Base-by-base conservation (phyloP, 2,797 vertebrate species). In the Dryobates pubescens region DNA sequence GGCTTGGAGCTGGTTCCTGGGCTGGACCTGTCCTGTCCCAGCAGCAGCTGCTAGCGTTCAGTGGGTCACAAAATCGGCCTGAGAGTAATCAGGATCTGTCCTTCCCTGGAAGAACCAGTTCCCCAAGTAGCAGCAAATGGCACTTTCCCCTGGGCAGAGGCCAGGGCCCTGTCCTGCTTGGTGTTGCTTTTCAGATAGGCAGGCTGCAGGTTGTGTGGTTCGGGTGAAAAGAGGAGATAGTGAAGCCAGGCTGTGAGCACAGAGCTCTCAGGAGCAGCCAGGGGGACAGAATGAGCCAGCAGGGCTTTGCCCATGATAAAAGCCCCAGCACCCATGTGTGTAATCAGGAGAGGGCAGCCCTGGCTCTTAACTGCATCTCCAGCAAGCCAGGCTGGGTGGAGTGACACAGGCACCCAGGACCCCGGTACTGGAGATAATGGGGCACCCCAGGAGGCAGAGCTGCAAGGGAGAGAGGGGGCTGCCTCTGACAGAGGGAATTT, bases 321-420 rank as follows among this genome's bases (percentile, higher is more conserved):
- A 73, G 54, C 90, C 72, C 34, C 74, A 47, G 81, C 64, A 67
- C 18, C 58, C 43, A 4, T 9, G 26, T 18, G 69, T 78, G 89
- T 96, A 97, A 97, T 97, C 96, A 96, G 93, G 32, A 70, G 19
- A 80, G 75, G 77, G 68, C 96, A 97, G 96, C 74, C 79, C n/a
- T 1, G 0, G 71, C 54, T 63, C 74, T 84, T 63, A 80, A 76
- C 96, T 65, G 80, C 93, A 95, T 94, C 93, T 93, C 59, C 30
- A 61, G 13, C 0, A 6, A 73, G 30, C 79, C 95, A 95, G 91
- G 96, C 92, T 88, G 96, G 96, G 96, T 93, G 96, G 95, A 86
- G 96, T 91, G 68, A 87, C 63, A 61, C 47, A 84, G 57, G 58
- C 90, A 75, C 62, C 17, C 30, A 32, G 59, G 83, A 85, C 15